Evolutionary conservation across 1,140 invertebrate species (phyloP).

Genomic region (Kradibia gibbosae): DNA sequence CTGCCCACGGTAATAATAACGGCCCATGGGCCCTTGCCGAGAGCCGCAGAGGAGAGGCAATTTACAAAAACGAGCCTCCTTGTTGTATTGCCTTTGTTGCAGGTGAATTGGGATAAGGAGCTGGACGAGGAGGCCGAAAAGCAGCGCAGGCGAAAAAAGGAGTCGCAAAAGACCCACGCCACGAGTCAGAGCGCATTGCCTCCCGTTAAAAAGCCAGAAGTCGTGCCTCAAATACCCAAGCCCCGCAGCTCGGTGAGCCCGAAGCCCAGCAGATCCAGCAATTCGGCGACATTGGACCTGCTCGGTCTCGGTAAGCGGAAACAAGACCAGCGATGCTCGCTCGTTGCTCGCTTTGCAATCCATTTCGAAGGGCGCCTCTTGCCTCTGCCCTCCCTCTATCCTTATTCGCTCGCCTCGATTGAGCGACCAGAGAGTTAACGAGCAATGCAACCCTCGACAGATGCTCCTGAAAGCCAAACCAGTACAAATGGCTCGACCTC

Average conservation of each 20-base stretch:
- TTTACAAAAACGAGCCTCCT: too few species aligned
- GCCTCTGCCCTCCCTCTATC: too few species aligned
- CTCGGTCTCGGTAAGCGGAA: conserved; percentile 75
- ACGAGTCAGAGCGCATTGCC: conserved; percentile 65
- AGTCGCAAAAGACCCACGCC: conserved; percentile 67
- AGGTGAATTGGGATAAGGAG: conserved; percentile 84
- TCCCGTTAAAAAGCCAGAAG: conserved; percentile 69
- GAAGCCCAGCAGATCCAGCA: conserved; percentile 76
- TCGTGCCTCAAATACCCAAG: conserved; percentile 76
- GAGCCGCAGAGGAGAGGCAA: too few species aligned
- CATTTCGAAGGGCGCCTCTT: too few species aligned
- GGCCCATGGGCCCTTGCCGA: too few species aligned
- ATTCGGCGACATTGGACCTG: conserved; percentile 75
- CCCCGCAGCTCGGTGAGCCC: conserved; percentile 79
- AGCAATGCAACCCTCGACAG: conserved; percentile 55
- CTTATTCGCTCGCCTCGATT: too few species aligned
- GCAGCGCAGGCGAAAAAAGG: conserved; percentile 85
- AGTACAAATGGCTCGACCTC: conserved; percentile 65
- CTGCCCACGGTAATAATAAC: conserved; percentile 84
- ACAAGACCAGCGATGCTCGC: too few species aligned
- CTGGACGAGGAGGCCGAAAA: conserved; percentile 89
- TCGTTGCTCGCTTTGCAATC: too few species aligned
- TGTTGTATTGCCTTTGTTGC: conserved; percentile 55
- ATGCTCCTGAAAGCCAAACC: conserved; percentile 66
- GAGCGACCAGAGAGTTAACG: conserved; percentile 20